A percentile compares a stretch with the other conserved stretches of the same genome.
Evolutionary conservation across 2,113 vertebrate species (phyloP).

Genomic region (Engraulis encrasicolus): DNA sequence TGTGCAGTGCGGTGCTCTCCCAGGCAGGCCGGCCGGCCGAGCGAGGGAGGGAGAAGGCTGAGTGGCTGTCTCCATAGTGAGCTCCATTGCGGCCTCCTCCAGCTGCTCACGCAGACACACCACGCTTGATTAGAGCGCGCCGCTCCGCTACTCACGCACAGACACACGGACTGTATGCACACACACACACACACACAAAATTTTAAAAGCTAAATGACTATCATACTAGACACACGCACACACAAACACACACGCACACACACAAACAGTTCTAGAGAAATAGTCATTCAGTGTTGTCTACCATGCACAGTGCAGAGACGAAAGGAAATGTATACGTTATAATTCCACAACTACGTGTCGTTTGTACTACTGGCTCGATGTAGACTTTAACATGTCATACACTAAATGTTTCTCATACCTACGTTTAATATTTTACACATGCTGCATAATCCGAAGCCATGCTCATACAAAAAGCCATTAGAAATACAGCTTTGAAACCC

Average conservation of each 20-base stretch:
- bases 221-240: conserved; percentile 40
- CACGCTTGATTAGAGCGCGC: neutral
- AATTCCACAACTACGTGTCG: too few relatives aligned
- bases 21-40: neutral
- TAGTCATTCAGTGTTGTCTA: neutral
- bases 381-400: neutral
- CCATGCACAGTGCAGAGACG: too few relatives aligned
- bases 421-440: neutral
- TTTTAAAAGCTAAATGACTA: too few relatives aligned
- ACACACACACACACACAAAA: conserved; percentile 32
- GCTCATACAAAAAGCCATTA: neutral
- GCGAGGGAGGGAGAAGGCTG: too few relatives aligned
- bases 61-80: neutral
- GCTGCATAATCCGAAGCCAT: neutral
- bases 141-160: neutral
- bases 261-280: neutral
- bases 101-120: conserved; percentile 8
- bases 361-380: neutral
- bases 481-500: neutral
- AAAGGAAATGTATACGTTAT: neutral
- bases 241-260: too few relatives aligned
- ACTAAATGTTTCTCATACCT: neutral
- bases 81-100: neutral
- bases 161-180: neutral
- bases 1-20: too few relatives aligned